A percentile compares a stretch with the other conserved stretches of the same genome.
phyloP scores from a whole-genome alignment of 2,113 vertebrate species.

The Takifugu flavidus region DNA sequence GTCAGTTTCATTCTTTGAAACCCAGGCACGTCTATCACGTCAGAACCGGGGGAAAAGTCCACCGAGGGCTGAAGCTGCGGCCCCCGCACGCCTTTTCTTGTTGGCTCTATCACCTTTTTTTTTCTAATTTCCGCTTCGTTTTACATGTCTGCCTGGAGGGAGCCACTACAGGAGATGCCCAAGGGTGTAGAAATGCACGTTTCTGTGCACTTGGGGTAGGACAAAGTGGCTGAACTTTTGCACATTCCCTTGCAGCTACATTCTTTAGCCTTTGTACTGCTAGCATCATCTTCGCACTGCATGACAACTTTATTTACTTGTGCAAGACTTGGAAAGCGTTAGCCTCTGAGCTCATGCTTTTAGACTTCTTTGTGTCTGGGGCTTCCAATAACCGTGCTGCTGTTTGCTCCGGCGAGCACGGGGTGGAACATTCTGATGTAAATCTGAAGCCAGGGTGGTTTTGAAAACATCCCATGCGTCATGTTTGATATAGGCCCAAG shows the following conservation, averaged over 20 bases:
- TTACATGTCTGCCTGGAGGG: too few species aligned
- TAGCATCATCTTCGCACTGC: not conserved
- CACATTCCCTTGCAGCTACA: conserved; percentile 5
- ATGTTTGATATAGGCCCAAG: conserved; percentile 56
- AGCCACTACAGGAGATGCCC: too few species aligned
- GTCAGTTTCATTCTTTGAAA: too few species aligned
- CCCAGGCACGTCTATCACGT: conserved; percentile 16
- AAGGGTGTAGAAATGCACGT: too few species aligned
- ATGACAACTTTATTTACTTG: conserved; percentile 42
- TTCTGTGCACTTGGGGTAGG: too few species aligned
- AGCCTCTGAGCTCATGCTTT: conserved; percentile 32
- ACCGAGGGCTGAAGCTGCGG: not conserved
- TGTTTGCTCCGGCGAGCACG: conserved; percentile 29
- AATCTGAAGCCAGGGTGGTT: conserved; percentile 55
- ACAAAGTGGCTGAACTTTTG: not conserved
- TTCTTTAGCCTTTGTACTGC: conserved; percentile 3
- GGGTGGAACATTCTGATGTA: conserved; percentile 47
- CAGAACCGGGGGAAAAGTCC: conserved; percentile 41
- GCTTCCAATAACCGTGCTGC: conserved; percentile 31
- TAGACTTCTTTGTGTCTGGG: conserved; percentile 12
- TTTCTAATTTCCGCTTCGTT: too few species aligned
- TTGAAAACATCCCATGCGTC: conserved; percentile 51
- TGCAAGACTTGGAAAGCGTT: conserved; percentile 37
- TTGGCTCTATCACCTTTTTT: too few species aligned
- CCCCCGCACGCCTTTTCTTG: too few species aligned